These are phyloP conservation scores for Periophthalmus modestus DNA, from an alignment of 2,113 vertebrate genomes.

Conservation along the genomic window DNA sequence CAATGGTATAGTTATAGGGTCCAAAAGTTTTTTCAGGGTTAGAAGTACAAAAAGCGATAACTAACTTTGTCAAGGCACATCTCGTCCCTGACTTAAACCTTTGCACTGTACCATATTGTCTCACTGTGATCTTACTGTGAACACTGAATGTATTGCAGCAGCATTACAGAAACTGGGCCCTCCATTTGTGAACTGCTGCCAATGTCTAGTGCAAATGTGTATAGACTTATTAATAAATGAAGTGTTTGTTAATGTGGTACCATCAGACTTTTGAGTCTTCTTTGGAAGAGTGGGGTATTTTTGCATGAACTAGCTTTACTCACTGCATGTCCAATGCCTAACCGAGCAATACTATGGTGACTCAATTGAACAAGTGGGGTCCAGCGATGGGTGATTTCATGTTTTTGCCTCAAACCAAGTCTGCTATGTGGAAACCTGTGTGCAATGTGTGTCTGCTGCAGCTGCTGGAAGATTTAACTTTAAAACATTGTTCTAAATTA, in stretches of 20 bases:
- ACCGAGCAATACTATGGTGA: constrained; percentile 22
- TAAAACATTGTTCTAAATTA: constrained; percentile 40
- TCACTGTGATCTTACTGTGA: constrained; percentile 42
- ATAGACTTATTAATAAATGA: constrained; percentile 63
- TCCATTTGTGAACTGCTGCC: constrained; percentile 28
- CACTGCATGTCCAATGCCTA: constrained; percentile 58
- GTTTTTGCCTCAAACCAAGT: constrained; percentile 26
- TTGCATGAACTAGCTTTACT: constrained; percentile 43
- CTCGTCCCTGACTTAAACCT: background rate
- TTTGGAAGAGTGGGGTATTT: constrained; percentile 48
- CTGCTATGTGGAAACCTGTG: constrained; percentile 43
- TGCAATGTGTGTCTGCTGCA: constrained; percentile 44
- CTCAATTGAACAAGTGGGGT: constrained; percentile 26
- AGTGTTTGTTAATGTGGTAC: constrained; percentile 54
- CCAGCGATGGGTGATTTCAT: constrained; percentile 32
- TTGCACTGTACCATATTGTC: background rate
- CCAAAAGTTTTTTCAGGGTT: background rate
- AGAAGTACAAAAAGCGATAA: background rate
- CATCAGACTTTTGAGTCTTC: constrained; percentile 66
- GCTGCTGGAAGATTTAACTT: constrained; percentile 28
- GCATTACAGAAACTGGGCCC: constrained; percentile 33
- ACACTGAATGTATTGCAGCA: constrained; percentile 42
- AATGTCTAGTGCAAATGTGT: constrained; percentile 3
- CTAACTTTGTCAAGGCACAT: background rate
- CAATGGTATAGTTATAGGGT: background rate